Evolutionary conservation across 2,113 vertebrate species (phyloP).

Genomic region (Callaeas wilsoni): DNA sequence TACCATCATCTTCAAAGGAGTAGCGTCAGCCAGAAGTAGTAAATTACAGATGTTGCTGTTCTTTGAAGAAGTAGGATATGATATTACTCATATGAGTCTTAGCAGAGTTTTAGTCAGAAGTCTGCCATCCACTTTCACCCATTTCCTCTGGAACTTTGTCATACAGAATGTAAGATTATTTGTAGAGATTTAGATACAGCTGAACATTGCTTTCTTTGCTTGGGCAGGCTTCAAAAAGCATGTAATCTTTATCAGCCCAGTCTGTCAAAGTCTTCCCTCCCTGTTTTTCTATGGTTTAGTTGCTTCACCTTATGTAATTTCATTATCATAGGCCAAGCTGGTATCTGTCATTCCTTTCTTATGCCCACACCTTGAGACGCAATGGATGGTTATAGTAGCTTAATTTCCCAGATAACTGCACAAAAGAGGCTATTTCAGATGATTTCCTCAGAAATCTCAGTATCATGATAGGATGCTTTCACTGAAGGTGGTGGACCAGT

Average conservation of each 20-base stretch:
- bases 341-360: not conserved
- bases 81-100: not conserved
- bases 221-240: not conserved
- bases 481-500: not conserved
- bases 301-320: not conserved
- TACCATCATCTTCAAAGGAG: not conserved
- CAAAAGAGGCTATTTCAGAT: not conserved
- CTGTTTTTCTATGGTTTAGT: not conserved
- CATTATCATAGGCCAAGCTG: not conserved
- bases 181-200: not conserved
- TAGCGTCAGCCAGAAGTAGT: not conserved
- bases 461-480: not conserved
- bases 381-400: not conserved
- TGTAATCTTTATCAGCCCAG: not conserved
- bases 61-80: not conserved
- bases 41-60: not conserved
- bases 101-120: not conserved
- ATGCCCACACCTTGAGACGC: not conserved
- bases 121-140: not conserved
- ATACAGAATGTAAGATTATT: not conserved
- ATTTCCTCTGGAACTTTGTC: not conserved
- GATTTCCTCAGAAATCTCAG: not conserved
- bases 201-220: not conserved
- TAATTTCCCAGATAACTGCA: not conserved
- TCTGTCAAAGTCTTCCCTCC: not conserved